Percentiles rank a stretch among this genome's conserved stretches.
These are phyloP conservation scores for Anhinga rufa DNA, from an alignment of 2,113 vertebrate genomes.

Conservation along the genomic window DNA sequence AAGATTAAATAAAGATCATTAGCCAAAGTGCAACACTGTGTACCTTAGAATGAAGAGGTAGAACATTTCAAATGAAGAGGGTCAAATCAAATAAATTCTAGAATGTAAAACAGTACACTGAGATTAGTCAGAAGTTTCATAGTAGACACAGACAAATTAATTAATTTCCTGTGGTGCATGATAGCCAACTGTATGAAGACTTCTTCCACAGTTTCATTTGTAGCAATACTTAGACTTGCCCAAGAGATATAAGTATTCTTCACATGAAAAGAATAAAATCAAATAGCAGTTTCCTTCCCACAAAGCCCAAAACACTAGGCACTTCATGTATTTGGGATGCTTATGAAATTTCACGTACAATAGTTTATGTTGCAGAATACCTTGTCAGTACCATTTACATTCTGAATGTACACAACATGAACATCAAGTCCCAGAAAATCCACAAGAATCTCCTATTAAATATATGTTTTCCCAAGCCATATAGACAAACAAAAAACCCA, in stretches of 20 bases:
- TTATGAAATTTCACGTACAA: neutral
- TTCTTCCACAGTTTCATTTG: neutral
- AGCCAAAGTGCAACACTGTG: neutral
- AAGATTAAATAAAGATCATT: conserved; percentile 21
- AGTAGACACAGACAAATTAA: neutral
- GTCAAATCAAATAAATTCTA: neutral
- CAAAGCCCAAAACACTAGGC: neutral
- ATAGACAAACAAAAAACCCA: too few species aligned
- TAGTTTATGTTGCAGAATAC: neutral
- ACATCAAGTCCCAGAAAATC: neutral
- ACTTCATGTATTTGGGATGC: neutral
- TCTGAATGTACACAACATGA: neutral
- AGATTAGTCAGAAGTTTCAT: neutral
- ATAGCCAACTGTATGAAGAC: neutral
- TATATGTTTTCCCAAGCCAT: neutral
- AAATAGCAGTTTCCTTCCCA: neutral
- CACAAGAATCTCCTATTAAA: neutral
- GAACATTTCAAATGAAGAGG: neutral
- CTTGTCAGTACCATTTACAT: neutral
- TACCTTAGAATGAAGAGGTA: neutral
- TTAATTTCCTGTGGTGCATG: neutral
- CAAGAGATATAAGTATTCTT: neutral
- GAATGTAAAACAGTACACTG: neutral
- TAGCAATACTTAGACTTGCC: neutral
- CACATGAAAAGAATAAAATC: neutral